Evolutionary conservation across 1,140 invertebrate genomes (phyloP), one percentile per base, ranked within the genome.

Genomic region (Aradophagus sp.): DNA sequence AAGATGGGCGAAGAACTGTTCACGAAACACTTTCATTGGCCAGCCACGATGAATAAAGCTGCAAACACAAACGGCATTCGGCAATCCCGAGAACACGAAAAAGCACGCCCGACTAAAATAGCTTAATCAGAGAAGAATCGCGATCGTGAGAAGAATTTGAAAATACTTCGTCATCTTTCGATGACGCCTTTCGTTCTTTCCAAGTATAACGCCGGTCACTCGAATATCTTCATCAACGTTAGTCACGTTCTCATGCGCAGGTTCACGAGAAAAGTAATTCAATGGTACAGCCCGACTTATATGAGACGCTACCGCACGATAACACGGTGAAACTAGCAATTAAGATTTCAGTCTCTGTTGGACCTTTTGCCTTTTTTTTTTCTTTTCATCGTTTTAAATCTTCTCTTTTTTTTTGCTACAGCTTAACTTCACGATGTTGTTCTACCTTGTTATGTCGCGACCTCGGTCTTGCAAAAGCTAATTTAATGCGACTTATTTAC

Each of bases 201-300:
- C 15, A 12, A 14, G 32, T 34, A 32, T 48, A 31, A 11, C 20
- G n/a, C 23, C 26, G 52, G 38, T 56, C 27, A 58, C 47, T 59
- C 58, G 47, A 69, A 73, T 44, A 62, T 73, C 69, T 73, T 62
- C 62, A 73, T 67, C 66, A 69, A 55, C 36, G 53, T 55, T 17
- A 47, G 66, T 73, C 59, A 73, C 55, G 66, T 58, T 69, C 65
- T 19, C 53, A 42, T 38, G 42, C 39, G 39, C 71, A 35, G 36
- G 17, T 61, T 48, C 55, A 48, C 35, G 14, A 68, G 32, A 63
- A 38, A 15, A 58, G 59, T 59, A 73, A 63, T 63, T 63, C 35
- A 58, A 73, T 59, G 36, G 17, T 50, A 34, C 20, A 35, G 26
- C 13, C 20, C 6, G 14, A 50, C 45, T 35, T 52, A 41, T 62